These are phyloP conservation scores for Romanogobio albipinnatus DNA, from an alignment of 2,113 vertebrate genomes.

Conservation along the genomic window DNA sequence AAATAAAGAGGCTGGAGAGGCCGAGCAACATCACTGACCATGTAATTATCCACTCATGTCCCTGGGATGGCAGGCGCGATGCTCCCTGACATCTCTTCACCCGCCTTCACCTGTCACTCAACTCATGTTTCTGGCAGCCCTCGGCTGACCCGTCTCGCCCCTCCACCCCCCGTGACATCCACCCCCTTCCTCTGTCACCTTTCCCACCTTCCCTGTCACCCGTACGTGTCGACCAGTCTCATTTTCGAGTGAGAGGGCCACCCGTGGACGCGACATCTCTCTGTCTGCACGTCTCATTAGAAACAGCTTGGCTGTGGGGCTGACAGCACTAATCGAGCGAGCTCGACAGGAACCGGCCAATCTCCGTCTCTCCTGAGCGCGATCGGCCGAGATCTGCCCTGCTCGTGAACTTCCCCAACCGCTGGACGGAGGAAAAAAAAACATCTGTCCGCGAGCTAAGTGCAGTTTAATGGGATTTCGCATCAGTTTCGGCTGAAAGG, in stretches of 20 bases:
- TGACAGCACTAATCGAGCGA: slow-evolving; percentile 66
- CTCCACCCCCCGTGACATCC: slow-evolving; percentile 60
- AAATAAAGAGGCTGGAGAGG: background rate
- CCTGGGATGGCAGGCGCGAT: slow-evolving; percentile 35
- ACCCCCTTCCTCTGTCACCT: slow-evolving; percentile 56
- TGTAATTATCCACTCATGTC: slow-evolving; percentile 46
- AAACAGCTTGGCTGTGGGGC: slow-evolving; percentile 50
- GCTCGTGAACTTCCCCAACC: slow-evolving; percentile 64
- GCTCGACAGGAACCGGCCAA: slow-evolving; percentile 58
- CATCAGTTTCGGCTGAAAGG: background rate
- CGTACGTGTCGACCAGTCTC: slow-evolving; percentile 70
- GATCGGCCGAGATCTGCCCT: slow-evolving; percentile 35
- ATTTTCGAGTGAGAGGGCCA: slow-evolving; percentile 81
- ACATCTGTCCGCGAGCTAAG: slow-evolving; percentile 3
- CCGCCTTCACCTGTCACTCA: slow-evolving; percentile 75
- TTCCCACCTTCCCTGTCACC: slow-evolving; percentile 56
- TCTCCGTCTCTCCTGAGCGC: slow-evolving; percentile 63
- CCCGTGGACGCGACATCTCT: slow-evolving; percentile 75
- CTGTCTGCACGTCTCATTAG: slow-evolving; percentile 81
- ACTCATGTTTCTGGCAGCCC: slow-evolving; percentile 65
- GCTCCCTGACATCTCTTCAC: slow-evolving; percentile 67
- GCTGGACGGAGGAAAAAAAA: background rate
- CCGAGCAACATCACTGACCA: slow-evolving; percentile 40
- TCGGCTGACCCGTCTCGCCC: slow-evolving; percentile 37
- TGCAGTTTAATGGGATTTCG: background rate